Percentiles rank a stretch among this genome's conserved stretches.
phyloP scores from a whole-genome alignment of 2,113 vertebrate species.

The Aldabrachelys gigantea region DNA sequence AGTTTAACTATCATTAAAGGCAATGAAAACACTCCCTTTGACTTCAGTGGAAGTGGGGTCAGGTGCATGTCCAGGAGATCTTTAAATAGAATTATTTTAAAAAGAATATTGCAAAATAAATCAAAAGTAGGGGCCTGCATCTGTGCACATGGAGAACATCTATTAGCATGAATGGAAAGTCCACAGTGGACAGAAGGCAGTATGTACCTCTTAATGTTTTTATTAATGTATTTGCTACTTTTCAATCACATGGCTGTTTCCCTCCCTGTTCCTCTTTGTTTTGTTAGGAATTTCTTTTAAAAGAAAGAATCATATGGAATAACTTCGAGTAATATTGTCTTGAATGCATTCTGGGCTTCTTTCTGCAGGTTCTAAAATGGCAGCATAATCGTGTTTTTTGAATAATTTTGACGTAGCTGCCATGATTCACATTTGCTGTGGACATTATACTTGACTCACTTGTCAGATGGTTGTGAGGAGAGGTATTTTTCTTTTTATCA shows the following conservation, averaged over 20 bases:
- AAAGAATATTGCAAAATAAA: not conserved
- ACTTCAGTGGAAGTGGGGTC: not conserved
- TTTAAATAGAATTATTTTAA: not conserved
- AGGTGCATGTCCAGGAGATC: not conserved
- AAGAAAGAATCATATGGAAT: not conserved
- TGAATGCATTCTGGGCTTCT: conserved; percentile 9
- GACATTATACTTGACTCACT: not conserved
- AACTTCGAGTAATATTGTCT: conserved; percentile 18
- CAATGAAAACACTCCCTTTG: not conserved
- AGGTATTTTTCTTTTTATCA: not conserved
- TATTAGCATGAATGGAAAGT: conserved; percentile 31
- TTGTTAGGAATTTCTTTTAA: not conserved
- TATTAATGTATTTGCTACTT: not conserved
- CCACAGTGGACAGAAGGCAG: not conserved
- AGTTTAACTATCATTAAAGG: not conserved
- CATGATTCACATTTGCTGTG: not conserved
- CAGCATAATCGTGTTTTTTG: conserved; percentile 11
- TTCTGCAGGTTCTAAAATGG: not conserved
- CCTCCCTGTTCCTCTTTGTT: not conserved
- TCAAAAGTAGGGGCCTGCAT: not conserved
- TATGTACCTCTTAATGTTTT: not conserved
- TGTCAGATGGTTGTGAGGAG: not conserved
- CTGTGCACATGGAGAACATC: not conserved
- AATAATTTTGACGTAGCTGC: not conserved
- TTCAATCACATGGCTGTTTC: not conserved